Conservation (phyloP, 2,113 vertebrate species). For the Pseudorasbora parva region DNA sequence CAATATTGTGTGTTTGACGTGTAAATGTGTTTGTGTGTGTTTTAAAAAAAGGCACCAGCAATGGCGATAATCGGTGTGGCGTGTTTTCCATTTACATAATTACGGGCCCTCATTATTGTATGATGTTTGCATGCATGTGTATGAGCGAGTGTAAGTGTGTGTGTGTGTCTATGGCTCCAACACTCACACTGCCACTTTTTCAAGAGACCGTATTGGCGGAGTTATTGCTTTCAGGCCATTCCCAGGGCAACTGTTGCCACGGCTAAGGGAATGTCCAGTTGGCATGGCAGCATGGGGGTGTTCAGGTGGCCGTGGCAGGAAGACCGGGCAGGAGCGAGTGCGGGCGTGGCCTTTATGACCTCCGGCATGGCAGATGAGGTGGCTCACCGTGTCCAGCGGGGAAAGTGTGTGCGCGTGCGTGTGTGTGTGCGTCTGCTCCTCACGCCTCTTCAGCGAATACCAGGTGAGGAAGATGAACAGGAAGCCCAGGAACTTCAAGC, state of each 20-base stretch:
- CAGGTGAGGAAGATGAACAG: slow-evolving; percentile 98
- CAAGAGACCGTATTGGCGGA: slow-evolving; percentile 74
- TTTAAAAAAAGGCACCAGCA: slow-evolving; percentile 55
- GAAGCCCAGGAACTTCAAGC: slow-evolving; percentile 96
- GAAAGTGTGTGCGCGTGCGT: slow-evolving; percentile 80
- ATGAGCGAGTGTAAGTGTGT: not conserved
- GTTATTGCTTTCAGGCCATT: slow-evolving; percentile 86
- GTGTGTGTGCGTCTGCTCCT: slow-evolving; percentile 86
- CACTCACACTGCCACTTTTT: slow-evolving; percentile 76
- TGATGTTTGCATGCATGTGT: slow-evolving; percentile 7
- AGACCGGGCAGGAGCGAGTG: slow-evolving; percentile 91
- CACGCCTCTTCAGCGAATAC: slow-evolving; percentile 96
- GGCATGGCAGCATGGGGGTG: slow-evolving; percentile 63
- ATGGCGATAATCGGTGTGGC: slow-evolving; percentile 31
- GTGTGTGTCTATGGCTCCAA: slow-evolving; percentile 2
- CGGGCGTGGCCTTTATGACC: slow-evolving; percentile 83
- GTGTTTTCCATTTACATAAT: slow-evolving; percentile 7
- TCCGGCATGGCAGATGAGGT: slow-evolving; percentile 81
- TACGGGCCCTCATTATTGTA: not conserved
- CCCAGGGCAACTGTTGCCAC: slow-evolving; percentile 80
- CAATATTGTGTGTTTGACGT: slow-evolving; percentile 17
- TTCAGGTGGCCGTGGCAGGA: slow-evolving; percentile 77
- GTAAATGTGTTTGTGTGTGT: slow-evolving; percentile 16
- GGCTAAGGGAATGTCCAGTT: slow-evolving; percentile 66
- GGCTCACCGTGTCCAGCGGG: slow-evolving; percentile 88